phyloP scores from a whole-genome alignment of 1,140 invertebrate genomes.

The Listronotus oregonensis region DNA sequence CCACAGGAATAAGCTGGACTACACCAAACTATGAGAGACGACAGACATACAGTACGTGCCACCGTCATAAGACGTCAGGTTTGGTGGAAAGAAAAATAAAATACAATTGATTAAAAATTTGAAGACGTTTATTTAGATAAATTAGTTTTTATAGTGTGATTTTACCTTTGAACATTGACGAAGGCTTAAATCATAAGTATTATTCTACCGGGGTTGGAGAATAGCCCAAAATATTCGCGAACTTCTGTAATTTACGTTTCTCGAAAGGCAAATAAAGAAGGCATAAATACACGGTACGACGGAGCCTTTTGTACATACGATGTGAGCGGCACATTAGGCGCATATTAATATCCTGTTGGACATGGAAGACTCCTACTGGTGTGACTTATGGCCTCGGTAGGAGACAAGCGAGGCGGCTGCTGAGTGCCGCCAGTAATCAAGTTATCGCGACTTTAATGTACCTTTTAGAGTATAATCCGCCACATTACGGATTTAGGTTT shows the following conservation, averaged over 20 bases:
- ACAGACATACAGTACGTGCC: no score
- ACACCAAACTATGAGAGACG: no score
- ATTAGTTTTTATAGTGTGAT: no score
- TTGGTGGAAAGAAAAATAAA: no score
- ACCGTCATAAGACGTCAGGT: no score
- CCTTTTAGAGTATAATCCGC: conserved; percentile 1
- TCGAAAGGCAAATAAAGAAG: conserved; percentile 48
- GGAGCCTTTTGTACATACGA: conserved; percentile 41
- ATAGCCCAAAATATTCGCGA: conserved; percentile 40
- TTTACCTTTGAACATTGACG: no score
- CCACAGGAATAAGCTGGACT: no score
- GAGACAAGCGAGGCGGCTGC: conserved; percentile 19
- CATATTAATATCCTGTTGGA: conserved; percentile 50
- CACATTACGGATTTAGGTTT: background rate
- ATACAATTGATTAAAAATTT: no score
- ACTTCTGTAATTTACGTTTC: conserved; percentile 50
- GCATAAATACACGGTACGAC: conserved; percentile 28
- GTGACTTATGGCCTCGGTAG: conserved; percentile 43
- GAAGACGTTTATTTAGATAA: no score
- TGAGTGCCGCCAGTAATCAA: conserved; percentile 25
- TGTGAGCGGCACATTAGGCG: conserved; percentile 44
- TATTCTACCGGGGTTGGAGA: no score
- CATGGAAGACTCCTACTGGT: conserved; percentile 45
- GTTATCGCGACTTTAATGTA: conserved; percentile 26
- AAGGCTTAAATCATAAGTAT: no score